Evolutionary conservation across 2,888 invertebrate species (phyloP), one percentile per base, ranked within the genome.

Genomic region (Zygogramma bicolorata): DNA sequence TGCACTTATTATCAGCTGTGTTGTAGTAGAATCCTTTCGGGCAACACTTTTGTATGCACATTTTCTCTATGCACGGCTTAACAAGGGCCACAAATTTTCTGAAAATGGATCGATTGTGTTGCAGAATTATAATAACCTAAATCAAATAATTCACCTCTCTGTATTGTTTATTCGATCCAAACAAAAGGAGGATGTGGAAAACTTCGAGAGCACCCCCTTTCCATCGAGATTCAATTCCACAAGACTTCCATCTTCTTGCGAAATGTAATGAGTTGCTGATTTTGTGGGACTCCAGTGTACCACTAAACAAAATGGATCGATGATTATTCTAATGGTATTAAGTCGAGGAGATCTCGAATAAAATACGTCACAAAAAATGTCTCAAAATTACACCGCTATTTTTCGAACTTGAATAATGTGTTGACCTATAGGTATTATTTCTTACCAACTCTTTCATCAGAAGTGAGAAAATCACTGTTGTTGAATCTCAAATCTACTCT

Each of bases 41-140:
- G 58, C 79, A 79, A 53, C 79, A 79, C 69, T 79, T 79, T 38
- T 69, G 67, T 40, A 77, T 65, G 42, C 79, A 79, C 1, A 71
- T 8, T 40, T 73, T 68, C 22, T 74, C 74, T 2, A 40, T 18
- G 25, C 79, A 77, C 13, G 79, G 77, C 40, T 75, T 74, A 7
- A 76, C 8, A 40, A 75, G 49, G 7, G 73, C 63, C 3, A 68
- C 66, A 20, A 66, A 74, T 7, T n/a, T 25, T 4, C 76, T 76
- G 25, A 65, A 71, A 75, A 8, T 25, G 20, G 8, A 1, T 38
- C n/a, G 6, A 18, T 40, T 20, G 15, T 42, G 10, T 38, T 15
- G 6, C 0, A 6, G 10, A 25, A 53, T 13, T 15, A 0, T n/a
- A 25, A 1, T n/a, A 22, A 25, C 22, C 3, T 53, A 25, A 5